These are phyloP conservation scores for Eucidaris tribuloides DNA, from an alignment of 35 echinoderm and acorn worm genomes.

Conservation along the genomic window DNA sequence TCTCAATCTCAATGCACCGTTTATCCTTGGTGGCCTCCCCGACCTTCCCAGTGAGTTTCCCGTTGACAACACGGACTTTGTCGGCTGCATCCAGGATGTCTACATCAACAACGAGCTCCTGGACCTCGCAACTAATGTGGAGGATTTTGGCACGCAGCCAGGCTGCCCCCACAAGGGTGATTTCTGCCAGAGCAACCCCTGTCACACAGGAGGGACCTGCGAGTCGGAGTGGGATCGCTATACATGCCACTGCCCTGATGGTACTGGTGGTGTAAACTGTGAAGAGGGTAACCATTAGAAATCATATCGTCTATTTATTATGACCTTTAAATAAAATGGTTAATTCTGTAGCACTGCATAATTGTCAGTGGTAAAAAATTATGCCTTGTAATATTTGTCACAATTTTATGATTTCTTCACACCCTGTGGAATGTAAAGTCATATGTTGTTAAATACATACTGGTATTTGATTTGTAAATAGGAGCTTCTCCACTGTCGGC, in stretches of 20 bases:
- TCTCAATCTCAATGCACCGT: constrained; percentile 77
- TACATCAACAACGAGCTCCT: constrained; percentile 81
- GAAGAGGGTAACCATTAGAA: constrained; percentile 95
- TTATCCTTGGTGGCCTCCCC: constrained; percentile 86
- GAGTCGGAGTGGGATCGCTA: constrained; percentile 78
- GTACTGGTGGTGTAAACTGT: constrained; percentile 71
- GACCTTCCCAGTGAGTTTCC: constrained; percentile 76
- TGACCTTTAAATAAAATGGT: too few species aligned
- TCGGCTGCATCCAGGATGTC: constrained; percentile 84
- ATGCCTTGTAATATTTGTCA: too few species aligned
- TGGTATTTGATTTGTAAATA: too few species aligned
- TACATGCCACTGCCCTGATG: constrained; percentile 52
- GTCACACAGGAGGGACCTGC: constrained; percentile 66
- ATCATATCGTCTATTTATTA: too few species aligned
- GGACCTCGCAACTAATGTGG: constrained; percentile 79
- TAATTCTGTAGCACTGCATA: too few species aligned
- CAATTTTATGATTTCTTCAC: too few species aligned
- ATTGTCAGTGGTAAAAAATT: too few species aligned
- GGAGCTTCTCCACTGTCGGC: too few species aligned
- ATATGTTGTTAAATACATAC: too few species aligned
- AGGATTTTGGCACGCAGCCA: constrained; percentile 52
- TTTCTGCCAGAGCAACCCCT: constrained; percentile 67
- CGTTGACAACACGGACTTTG: constrained; percentile 72
- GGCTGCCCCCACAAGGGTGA: constrained; percentile 67
- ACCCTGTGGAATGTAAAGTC: too few species aligned